Base-by-base conservation (phyloP, 2,113 vertebrate genomes). In the Rallus limicola region DNA sequence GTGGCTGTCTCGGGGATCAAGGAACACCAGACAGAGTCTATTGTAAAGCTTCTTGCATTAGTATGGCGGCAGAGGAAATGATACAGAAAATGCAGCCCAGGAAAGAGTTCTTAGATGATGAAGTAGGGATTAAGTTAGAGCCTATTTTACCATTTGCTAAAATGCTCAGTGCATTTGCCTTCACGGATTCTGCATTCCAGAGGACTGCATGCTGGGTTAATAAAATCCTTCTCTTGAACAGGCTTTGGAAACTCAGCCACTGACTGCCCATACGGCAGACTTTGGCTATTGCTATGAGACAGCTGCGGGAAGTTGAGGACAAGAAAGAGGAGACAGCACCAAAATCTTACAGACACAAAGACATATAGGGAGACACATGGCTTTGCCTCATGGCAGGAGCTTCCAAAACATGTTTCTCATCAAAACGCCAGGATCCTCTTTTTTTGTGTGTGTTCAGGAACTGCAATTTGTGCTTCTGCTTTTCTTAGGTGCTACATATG, bases 161-260 rank as follows among this genome's bases (percentile, higher is more conserved):
- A 97, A 90, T 9, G 25, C 72, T 92, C 88, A 92, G 62, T 75
- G 55, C 81, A 64, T 95, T 95, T 82, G 90, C 91, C 95, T 95
- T 87, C 71, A 9, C 55, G 79, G 88, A 74, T 91, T 94, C 92
- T 90, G 83, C 97, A 97, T 98, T 98, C 96, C 97, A 95, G 59
- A 91, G 92, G 97, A 89, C 97, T 95, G 92, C 98, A 97, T 95
- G 97, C 95, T 98, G 96, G 90, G 96, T 95, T 98, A 96, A 98
- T 98, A 97, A 97, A 98, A 96, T 72, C 94, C 79, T 79, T 87
- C 91, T 83, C 93, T 85, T 90, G 82, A 95, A 81, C 92, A 97
- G 92, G 87, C 91, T 97, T 97, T 92, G 96, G 95, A 97, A 97
- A 97, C 82, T 92, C 84, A 55, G 86, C 86, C 96, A 94, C 84